Evolutionary conservation across 2,113 vertebrate genomes (phyloP).

Genomic region (Thunnus thynnus): DNA sequence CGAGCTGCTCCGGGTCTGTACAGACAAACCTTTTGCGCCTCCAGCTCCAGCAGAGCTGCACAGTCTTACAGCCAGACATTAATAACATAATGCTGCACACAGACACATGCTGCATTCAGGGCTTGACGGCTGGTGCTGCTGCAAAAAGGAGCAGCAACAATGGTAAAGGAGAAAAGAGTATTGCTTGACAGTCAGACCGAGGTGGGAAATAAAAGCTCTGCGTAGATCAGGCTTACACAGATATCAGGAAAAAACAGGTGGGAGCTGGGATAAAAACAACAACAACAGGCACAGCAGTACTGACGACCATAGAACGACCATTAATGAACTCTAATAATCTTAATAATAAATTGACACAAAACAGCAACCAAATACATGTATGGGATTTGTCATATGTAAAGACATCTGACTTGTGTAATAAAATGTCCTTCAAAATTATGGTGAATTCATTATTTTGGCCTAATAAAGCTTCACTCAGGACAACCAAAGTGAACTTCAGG

Average conservation of each 20-base stretch:
- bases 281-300: neutral
- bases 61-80: slow-evolving; percentile 45
- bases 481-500: too few relatives aligned
- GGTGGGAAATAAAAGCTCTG: neutral
- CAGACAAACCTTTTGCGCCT: slow-evolving; percentile 26
- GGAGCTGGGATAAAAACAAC: slow-evolving; percentile 25
- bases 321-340: too few relatives aligned
- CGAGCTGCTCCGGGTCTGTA: slow-evolving; percentile 53
- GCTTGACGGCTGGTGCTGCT: slow-evolving; percentile 33
- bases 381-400: too few relatives aligned
- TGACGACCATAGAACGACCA: too few relatives aligned
- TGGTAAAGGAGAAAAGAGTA: slow-evolving; percentile 8
- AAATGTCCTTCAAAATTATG: too few relatives aligned
- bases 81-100: slow-evolving; percentile 53
- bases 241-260: slow-evolving; percentile 61
- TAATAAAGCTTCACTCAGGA: too few relatives aligned
- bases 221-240: slow-evolving; percentile 29
- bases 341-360: too few relatives aligned
- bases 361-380: too few relatives aligned
- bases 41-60: slow-evolving; percentile 27
- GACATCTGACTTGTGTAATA: too few relatives aligned
- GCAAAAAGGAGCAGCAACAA: slow-evolving; percentile 39
- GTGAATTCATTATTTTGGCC: too few relatives aligned
- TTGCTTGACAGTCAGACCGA: slow-evolving; percentile 5
- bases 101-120: slow-evolving; percentile 42